Evolutionary conservation across 2,113 vertebrate genomes (phyloP), one percentile per base, ranked within the genome.

Genomic region (Trochalopteron elliotii): DNA sequence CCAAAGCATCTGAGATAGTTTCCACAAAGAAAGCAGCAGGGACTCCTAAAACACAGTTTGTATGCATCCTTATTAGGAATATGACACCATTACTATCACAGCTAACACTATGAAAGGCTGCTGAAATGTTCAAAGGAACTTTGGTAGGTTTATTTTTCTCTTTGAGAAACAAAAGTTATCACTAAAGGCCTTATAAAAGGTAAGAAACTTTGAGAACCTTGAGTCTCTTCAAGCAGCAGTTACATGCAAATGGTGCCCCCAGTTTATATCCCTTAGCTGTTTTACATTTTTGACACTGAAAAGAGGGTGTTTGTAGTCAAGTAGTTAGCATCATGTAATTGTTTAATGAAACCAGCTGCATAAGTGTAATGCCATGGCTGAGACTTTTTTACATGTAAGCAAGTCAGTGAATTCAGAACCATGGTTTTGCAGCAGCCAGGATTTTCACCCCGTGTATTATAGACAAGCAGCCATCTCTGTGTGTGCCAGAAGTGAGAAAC

Each of bases 11-110:
- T 94, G 83, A 96, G 92, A 86, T 76, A 68, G 57, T 81, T 95
- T 94, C 92, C 69, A 91, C 80, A 94, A 92, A 93, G 94, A 76
- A 94, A 89, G 68, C 94, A 90, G 80, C 80, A 56, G 89, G 89
- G 88, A 89, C 80, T 95, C 86, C 86, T 90, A 78, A 90, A 95
- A 81, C 89, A 89, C 72, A 81, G 83, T 63, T 89, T 75, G 88
- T 61, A 63, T 84, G 57, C 81, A 69, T 86, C 57, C 86, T 92
- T 90, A 82, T 83, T 90, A 89, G 88, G 92, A 94, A 90, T 60
- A 19, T 90, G 86, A 95, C 83, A 90, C 86, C 72, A 84, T 75
- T 92, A 64, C 61, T 89, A 93, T 95, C 90, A 96, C 53, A 89
- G 69, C 65, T 95, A 94, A 75, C 1, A 0, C 88, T 92, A 50